Base-by-base conservation (phyloP, 2,888 invertebrate species). In the Agonopterix heracliana region DNA sequence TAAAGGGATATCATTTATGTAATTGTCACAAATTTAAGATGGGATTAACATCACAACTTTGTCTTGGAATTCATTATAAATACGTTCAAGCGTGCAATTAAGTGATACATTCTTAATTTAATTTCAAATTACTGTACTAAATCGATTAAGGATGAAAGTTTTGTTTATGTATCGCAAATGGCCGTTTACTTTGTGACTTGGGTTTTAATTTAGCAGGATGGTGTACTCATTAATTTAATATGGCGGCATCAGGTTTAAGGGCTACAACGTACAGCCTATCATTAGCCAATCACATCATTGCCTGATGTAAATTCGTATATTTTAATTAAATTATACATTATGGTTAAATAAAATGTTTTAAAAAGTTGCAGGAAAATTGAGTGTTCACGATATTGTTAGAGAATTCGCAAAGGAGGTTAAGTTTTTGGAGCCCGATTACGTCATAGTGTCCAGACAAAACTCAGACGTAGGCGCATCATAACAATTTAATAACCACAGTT, bases 201-300 rank as follows among this genome's bases (percentile, higher is more conserved):
- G 58, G 60, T 61, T 62, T 63, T 59, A 69, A 64, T 64, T 64
- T 49, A 56, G 55, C 54, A 48, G 52, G 54, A 53, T 49, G 51
- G 53, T 53, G 53, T 51, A 57, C 56, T 66, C 58, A 61, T 69
- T 64, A 63, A 51, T 46, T 44, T 38, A 53, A 34, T 41, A 45
- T 41, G 44, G 14, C 40, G 38, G 38, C 38, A n/a, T 38, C n/a
- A 38, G 38, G 41, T 17, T 41, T 45, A 47, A 9, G 42, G 26
- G 12, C 1, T 26, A 26, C 26, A 26, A 26, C 10, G 40, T 49
- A 43, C 44, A 52, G 43, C 48, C 54, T 43, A 38, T 45, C 47
- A 63, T 61, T 61, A 62, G 54, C 58, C 61, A 62, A 64, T 64
- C 61, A 60, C 56, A 56, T 57, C 48, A 57, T 59, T 58, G 57